These are phyloP conservation scores for Actinia tenebrosa DNA, from an alignment of 64 coral and sea anemone species.

Conservation along the genomic window DNA sequence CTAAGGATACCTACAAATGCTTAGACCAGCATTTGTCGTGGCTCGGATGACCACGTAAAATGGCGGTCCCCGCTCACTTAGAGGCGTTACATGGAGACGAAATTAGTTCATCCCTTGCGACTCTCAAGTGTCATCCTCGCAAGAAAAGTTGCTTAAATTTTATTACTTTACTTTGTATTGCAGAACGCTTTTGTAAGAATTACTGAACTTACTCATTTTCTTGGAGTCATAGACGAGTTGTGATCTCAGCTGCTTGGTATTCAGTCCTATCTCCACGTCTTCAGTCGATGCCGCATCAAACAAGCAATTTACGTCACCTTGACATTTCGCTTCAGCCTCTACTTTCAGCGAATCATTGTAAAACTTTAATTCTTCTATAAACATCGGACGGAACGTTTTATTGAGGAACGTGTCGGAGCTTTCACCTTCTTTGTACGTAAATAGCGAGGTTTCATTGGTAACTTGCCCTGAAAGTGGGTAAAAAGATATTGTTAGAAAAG, in stretches of 20 bases:
- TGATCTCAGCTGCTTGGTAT: slow-evolving; percentile 1
- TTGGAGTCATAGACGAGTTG: slow-evolving; percentile 33
- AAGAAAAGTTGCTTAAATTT: too few relatives aligned
- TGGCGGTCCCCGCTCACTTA: too few relatives aligned
- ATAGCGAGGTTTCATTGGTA: slow-evolving; percentile 1
- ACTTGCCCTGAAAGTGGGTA: slow-evolving; percentile 18
- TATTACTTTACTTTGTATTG: not conserved
- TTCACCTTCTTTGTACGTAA: not conserved
- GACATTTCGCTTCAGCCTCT: not conserved
- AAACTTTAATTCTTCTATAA: slow-evolving; percentile 18
- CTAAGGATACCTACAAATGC: too few relatives aligned
- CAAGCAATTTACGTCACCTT: slow-evolving; percentile 7
- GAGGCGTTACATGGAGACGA: slow-evolving; percentile 5
- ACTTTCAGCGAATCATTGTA: not conserved
- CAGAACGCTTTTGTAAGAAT: not conserved
- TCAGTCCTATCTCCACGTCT: slow-evolving; percentile 6
- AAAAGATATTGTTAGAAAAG: too few relatives aligned
- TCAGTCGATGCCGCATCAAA: slow-evolving; percentile 31
- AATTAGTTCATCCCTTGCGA: not conserved
- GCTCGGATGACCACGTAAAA: too few relatives aligned
- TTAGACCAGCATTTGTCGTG: too few relatives aligned
- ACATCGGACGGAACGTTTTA: slow-evolving; percentile 9
- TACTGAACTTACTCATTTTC: slow-evolving; percentile 7
- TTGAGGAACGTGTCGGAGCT: not conserved
- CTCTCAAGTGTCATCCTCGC: too few relatives aligned